These are phyloP conservation scores for Caligus rogercresseyi DNA, from an alignment of 1,140 invertebrate species.

Conservation along the genomic window DNA sequence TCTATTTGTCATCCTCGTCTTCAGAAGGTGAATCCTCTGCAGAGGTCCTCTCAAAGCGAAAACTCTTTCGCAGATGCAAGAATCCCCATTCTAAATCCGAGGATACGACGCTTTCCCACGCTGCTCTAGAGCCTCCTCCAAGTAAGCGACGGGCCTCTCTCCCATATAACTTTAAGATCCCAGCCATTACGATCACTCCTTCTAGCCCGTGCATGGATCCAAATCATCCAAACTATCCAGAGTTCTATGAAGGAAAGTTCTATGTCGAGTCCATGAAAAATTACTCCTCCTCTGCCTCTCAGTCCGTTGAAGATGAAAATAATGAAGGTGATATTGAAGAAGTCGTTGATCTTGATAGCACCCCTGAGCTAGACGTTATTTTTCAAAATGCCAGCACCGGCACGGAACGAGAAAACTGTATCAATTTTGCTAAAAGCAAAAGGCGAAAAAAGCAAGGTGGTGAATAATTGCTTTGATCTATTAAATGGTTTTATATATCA, in stretches of 20 bases:
- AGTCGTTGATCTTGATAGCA: slow-evolving; percentile 3
- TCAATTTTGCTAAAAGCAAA: slow-evolving; percentile 9
- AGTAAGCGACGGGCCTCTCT: slow-evolving; percentile 1
- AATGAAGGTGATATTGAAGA: not conserved
- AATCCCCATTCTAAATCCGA: not conserved
- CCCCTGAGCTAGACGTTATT: slow-evolving; percentile 11
- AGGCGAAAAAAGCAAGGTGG: not conserved
- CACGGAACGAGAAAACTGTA: not conserved
- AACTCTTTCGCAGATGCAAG: not conserved
- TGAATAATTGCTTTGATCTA: too few relatives aligned
- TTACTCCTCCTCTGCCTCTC: not conserved
- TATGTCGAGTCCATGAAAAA: not conserved
- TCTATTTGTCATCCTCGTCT: not conserved
- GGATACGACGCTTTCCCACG: not conserved
- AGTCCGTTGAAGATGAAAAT: not conserved
- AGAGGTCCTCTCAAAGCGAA: not conserved
- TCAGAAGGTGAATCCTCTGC: not conserved
- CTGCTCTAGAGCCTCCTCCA: not conserved
- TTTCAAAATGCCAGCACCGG: not conserved
- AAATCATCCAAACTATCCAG: slow-evolving; percentile 15
- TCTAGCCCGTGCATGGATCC: slow-evolving; percentile 9
- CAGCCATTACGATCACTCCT: slow-evolving; percentile 15
- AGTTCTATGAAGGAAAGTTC: slow-evolving; percentile 10
- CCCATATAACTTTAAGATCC: slow-evolving; percentile 12
- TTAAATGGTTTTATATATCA: too few relatives aligned